Conservation (phyloP, 2,113 vertebrate genomes). For the Origma solitaria region DNA sequence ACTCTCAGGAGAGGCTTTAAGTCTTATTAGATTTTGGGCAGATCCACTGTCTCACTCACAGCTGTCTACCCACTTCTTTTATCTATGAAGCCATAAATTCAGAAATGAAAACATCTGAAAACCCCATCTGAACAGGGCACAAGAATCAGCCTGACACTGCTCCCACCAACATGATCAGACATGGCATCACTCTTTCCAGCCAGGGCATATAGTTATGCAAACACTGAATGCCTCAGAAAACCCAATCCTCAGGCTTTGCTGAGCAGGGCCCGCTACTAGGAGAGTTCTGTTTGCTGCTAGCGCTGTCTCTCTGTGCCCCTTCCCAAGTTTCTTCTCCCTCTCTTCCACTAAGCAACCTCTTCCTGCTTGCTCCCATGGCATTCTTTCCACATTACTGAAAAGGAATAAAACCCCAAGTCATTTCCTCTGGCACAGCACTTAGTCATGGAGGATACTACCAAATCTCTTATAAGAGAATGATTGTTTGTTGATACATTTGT, state of each 20-base stretch:
- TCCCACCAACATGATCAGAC: background rate
- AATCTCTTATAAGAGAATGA: background rate
- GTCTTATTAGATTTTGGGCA: background rate
- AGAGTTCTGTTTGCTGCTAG: background rate
- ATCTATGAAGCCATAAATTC: background rate
- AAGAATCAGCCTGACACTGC: background rate
- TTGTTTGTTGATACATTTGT: background rate
- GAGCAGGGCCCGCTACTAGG: background rate
- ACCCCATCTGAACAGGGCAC: background rate
- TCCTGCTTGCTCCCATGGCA: background rate
- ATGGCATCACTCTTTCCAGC: background rate
- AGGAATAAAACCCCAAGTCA: slow-evolving; percentile 20
- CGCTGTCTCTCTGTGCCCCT: background rate
- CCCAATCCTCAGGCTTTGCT: background rate
- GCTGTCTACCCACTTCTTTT: background rate
- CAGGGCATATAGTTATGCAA: background rate
- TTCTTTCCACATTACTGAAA: slow-evolving; percentile 40
- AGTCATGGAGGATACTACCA: background rate
- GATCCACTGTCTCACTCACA: background rate
- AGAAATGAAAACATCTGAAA: background rate
- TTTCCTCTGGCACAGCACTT: slow-evolving; percentile 8
- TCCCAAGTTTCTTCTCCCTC: background rate
- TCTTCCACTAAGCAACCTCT: background rate
- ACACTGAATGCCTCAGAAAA: background rate
- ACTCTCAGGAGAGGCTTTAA: background rate